phyloP scores from a whole-genome alignment of 2,113 vertebrate species.

The Mesembrinibis cayennensis region DNA sequence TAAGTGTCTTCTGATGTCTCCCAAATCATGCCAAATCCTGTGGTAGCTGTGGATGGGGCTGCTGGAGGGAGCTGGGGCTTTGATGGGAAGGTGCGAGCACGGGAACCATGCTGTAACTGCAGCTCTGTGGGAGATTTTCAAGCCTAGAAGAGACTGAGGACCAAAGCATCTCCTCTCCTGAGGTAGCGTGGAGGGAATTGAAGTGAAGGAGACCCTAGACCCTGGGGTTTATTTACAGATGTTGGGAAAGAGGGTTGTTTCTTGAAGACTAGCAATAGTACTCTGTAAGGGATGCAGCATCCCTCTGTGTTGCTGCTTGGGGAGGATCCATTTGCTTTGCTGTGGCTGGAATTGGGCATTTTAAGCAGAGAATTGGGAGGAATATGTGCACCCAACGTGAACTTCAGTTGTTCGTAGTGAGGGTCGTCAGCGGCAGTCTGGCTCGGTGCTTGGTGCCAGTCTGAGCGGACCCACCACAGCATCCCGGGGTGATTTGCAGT shows the following conservation, averaged over 20 bases:
- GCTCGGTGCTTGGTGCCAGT: background rate
- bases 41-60: background rate
- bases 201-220: background rate
- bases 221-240: background rate
- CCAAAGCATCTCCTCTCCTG: background rate
- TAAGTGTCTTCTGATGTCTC: background rate
- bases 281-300: background rate
- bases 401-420: rapidly evolving
- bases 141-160: background rate
- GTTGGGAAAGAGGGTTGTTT: background rate
- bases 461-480: background rate
- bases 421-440: background rate
- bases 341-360: background rate
- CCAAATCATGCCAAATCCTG: background rate
- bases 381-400: rapidly evolving
- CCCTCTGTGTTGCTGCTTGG: rapidly evolving
- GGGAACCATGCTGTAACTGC: rapidly evolving
- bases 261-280: background rate
- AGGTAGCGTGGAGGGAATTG: rapidly evolving
- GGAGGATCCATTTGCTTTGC: background rate
- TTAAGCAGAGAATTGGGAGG: background rate
- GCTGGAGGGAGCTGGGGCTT: background rate
- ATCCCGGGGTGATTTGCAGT: rapidly evolving
- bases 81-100: background rate
- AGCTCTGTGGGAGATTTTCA: background rate